A percentile compares a stretch with the other conserved stretches of the same genome.
phyloP scores from a whole-genome alignment of 53 echinoderm and acorn worm species.

The Mesocentrotus franciscanus region DNA sequence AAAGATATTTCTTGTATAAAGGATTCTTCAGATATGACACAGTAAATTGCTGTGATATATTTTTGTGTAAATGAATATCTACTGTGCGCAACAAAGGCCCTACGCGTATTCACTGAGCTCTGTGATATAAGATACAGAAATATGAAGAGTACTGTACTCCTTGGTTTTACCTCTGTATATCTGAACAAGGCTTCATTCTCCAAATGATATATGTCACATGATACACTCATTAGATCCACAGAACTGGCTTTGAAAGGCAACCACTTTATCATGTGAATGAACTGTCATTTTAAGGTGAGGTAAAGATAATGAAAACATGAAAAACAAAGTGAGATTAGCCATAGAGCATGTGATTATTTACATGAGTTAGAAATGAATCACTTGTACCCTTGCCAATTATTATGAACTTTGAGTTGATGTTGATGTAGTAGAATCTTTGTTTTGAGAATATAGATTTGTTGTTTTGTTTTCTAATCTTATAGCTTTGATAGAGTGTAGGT shows the following conservation, averaged over 20 bases:
- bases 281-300: not conserved
- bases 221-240: too few species aligned
- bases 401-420: not conserved
- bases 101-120: too few species aligned
- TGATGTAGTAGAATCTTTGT: not conserved
- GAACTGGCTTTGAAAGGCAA: too few species aligned
- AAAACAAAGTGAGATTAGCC: not conserved
- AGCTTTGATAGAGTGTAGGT: not conserved
- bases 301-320: not conserved
- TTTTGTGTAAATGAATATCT: too few species aligned
- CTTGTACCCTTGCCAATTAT: not conserved
- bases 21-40: too few species aligned
- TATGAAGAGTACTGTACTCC: too few species aligned
- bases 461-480: not conserved
- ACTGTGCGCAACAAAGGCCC: too few species aligned
- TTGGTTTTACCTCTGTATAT: too few species aligned
- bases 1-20: not conserved
- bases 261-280: slow-evolving; percentile 1
- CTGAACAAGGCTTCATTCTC: too few species aligned
- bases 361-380: not conserved
- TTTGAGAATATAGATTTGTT: not conserved
- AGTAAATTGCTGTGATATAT: too few species aligned
- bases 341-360: not conserved
- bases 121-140: too few species aligned
- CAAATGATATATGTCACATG: too few species aligned